Evolutionary conservation across 2,113 vertebrate species (phyloP), one percentile per base, ranked within the genome.

Genomic region (Chamaea fasciata): DNA sequence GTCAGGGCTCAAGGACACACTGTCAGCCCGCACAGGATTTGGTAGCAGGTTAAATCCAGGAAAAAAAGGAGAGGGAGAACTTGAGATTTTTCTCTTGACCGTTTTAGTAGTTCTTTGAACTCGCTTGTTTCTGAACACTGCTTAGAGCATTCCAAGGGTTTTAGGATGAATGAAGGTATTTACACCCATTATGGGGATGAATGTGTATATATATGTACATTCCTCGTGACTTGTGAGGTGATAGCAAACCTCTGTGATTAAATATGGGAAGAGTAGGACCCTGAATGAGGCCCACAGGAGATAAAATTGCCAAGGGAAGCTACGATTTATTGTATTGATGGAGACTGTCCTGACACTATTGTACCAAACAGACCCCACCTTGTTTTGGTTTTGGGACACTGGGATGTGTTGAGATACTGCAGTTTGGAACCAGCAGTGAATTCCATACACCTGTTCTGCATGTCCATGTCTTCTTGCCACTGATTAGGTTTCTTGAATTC

Each of bases 161-260:
- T 68, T 80, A 46, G 69, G 64, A 27, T 80, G 49, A 63, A 56
- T 28, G 28, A 39, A 68, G 52, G 41, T 56, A 50, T 63, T 68
- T 39, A 3, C 18, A 27, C 22, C 5, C 14, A 0, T 62, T 55
- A 11, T 56, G 39, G 44, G 41, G 53, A 8, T 75, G 47, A 24
- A 31, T 2, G 21, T 8, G 0, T n/a, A 4, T 35, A 2, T 56
- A 0, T 60, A 11, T 1, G 0, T 28, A 10, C 8, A 0, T 50
- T 21, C 16, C 28, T 94, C 0, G 2, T 55, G 70, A 52, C 19
- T 80, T 69, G 4, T 0, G 1, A 37, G 59, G 33, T 60, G 59
- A 42, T 49, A 26, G 42, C 28, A 50, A 27, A 69, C 31, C 37
- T 47, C 67, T 80, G 39, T 55, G 49, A 41, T 46, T 28, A 50